phyloP scores from a whole-genome alignment of 1,140 invertebrate genomes.

The Elysia chlorotica region DNA sequence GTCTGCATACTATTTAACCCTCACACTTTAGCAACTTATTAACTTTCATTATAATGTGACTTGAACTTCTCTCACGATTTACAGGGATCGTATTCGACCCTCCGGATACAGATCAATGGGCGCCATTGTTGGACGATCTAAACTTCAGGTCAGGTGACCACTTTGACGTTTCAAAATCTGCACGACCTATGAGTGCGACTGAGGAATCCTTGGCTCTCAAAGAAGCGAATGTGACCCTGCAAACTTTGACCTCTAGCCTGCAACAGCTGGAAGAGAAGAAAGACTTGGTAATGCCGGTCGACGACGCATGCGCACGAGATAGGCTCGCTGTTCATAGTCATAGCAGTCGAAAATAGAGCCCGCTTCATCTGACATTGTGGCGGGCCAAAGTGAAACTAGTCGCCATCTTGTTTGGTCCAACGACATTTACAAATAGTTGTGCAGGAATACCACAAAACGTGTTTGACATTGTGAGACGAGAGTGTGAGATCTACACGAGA shows the following conservation, averaged over 20 bases:
- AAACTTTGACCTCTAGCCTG: neutral
- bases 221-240: too few relatives aligned
- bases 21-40: too few relatives aligned
- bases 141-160: neutral
- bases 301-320: neutral
- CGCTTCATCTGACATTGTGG: too few relatives aligned
- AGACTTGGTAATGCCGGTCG: neutral
- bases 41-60: too few relatives aligned
- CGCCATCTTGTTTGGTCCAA: too few relatives aligned
- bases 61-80: neutral
- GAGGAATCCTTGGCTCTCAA: neutral
- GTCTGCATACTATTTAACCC: too few relatives aligned
- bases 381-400: too few relatives aligned
- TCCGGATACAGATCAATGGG: neutral
- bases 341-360: too few relatives aligned
- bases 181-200: neutral
- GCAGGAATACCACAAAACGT: too few relatives aligned
- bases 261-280: neutral
- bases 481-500: too few relatives aligned
- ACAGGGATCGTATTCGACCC: slow-evolving; percentile 4
- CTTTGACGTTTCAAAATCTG: neutral
- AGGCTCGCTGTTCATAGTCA: neutral
- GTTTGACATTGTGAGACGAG: too few relatives aligned
- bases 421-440: too few relatives aligned
- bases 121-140: slow-evolving; percentile 1